Evolutionary conservation across 1,140 invertebrate genomes (phyloP).

Genomic region (Trichogramma pretiosum): DNA sequence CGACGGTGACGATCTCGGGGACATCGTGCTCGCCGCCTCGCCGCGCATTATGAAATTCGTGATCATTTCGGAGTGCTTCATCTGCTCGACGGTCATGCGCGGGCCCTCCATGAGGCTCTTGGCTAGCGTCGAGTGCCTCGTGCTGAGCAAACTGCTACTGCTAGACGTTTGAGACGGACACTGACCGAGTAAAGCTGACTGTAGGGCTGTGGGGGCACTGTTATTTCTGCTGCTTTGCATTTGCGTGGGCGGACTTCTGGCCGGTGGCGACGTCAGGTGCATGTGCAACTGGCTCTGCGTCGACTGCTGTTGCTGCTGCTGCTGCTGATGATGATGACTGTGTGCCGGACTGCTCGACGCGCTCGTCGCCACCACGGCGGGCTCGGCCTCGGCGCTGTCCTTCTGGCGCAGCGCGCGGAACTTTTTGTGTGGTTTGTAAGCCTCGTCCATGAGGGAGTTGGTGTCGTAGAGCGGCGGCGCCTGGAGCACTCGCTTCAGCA

Average conservation of each 20-base stretch:
- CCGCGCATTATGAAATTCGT: constrained; percentile 81
- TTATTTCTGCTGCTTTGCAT: constrained; percentile 6
- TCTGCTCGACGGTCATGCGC: constrained; percentile 77
- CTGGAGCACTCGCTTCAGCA: constrained; percentile 81
- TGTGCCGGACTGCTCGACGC: constrained; percentile 24
- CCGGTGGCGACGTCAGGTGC: constrained; percentile 41
- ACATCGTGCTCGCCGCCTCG: constrained; percentile 48
- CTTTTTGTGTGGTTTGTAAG: constrained; percentile 91
- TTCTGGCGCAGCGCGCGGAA: constrained; percentile 74
- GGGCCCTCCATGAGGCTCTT: constrained; percentile 82
- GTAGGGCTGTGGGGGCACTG: no score
- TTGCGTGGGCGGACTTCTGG: constrained; percentile 28
- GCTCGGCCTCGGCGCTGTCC: constrained; percentile 68
- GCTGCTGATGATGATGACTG: no score
- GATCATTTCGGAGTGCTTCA: constrained; percentile 80
- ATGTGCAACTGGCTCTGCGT: constrained; percentile 42
- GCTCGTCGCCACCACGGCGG: constrained; percentile 43
- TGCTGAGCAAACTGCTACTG: constrained; percentile 53
- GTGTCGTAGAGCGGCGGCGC: constrained; percentile 83
- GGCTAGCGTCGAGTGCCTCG: constrained; percentile 77
- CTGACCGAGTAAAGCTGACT: constrained; percentile 30
- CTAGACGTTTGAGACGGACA: constrained; percentile 35
- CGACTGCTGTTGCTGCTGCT: constrained; percentile 19
- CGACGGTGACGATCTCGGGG: constrained; percentile 47
- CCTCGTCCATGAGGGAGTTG: constrained; percentile 85